These are phyloP conservation scores for Acanthornis magna DNA, from an alignment of 2,797 vertebrate species.

Conservation along the genomic window DNA sequence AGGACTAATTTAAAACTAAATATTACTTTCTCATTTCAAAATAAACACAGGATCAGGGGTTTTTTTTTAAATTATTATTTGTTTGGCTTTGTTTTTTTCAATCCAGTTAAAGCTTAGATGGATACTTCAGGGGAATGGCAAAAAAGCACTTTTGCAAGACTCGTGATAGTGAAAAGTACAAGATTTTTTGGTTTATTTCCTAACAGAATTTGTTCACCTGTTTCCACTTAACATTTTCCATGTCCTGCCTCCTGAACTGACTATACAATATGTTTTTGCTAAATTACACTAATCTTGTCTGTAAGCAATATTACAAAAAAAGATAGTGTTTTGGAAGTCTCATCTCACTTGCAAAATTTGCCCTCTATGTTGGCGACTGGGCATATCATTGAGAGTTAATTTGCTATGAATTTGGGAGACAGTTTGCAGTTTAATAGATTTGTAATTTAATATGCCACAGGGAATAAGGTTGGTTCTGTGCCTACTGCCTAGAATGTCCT, in stretches of 20 bases:
- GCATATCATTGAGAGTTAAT: not conserved
- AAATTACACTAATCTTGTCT: not conserved
- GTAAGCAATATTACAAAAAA: not conserved
- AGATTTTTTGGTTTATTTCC: not conserved
- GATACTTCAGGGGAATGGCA: not conserved
- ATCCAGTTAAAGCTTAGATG: not conserved
- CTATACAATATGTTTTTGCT: not conserved
- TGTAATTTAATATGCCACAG: not conserved
- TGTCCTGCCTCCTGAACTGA: not conserved
- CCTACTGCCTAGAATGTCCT: not conserved
- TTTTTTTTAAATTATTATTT: not conserved
- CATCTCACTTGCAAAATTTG: not conserved
- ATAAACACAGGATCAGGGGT: not conserved
- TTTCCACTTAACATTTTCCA: not conserved
- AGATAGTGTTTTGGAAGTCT: not conserved
- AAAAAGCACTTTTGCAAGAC: not conserved
- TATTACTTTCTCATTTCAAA: not conserved
- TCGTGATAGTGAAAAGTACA: not conserved
- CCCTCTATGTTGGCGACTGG: not conserved
- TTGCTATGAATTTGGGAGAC: not conserved
- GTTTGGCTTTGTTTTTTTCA: not conserved
- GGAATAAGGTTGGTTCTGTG: not conserved
- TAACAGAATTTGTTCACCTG: not conserved
- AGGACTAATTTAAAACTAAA: not conserved
- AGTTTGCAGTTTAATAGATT: not conserved